phyloP scores from a whole-genome alignment of 2,888 invertebrate species.

The Isotomurus palustris region DNA sequence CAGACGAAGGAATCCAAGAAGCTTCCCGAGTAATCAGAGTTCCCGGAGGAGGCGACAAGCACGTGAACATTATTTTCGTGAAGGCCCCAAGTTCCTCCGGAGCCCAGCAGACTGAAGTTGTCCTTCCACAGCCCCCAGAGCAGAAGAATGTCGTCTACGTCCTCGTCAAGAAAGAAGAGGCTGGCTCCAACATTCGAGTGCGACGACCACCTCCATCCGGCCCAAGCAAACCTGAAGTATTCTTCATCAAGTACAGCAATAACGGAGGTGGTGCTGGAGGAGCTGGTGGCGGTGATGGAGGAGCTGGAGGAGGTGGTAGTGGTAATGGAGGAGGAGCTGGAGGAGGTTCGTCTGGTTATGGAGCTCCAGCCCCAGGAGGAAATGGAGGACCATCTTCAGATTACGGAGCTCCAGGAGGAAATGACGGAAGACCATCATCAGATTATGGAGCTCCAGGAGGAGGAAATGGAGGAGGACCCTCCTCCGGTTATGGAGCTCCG shows the following conservation, averaged over 20 bases:
- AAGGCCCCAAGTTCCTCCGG: slow-evolving; percentile 8
- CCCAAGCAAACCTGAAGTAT: slow-evolving; percentile 24
- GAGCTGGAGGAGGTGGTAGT: background rate
- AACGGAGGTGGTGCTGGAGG: background rate
- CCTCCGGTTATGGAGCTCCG: background rate
- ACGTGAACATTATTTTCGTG: slow-evolving; percentile 15
- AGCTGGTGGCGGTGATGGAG: background rate
- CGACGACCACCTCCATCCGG: slow-evolving; percentile 6
- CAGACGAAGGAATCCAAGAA: slow-evolving; percentile 3
- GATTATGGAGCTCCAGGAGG: too few species aligned
- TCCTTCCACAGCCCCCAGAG: slow-evolving; percentile 11
- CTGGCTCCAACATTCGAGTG: slow-evolving; percentile 10
- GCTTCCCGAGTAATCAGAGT: slow-evolving; percentile 9
- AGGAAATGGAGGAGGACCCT: too few species aligned
- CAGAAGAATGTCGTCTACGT: slow-evolving; percentile 18
- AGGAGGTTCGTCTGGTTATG: background rate
- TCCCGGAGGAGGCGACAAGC: slow-evolving; percentile 13
- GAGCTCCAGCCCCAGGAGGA: background rate
- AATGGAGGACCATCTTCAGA: too few species aligned
- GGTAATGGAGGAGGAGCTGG: background rate
- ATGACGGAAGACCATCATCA: too few species aligned
- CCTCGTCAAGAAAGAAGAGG: slow-evolving; percentile 9
- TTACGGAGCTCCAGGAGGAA: background rate
- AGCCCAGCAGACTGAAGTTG: slow-evolving; percentile 6
- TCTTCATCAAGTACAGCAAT: slow-evolving; percentile 32